Evolutionary conservation across 2,888 invertebrate genomes (phyloP), one percentile per base, ranked within the genome.

Genomic region (Argyresthia goedartella): DNA sequence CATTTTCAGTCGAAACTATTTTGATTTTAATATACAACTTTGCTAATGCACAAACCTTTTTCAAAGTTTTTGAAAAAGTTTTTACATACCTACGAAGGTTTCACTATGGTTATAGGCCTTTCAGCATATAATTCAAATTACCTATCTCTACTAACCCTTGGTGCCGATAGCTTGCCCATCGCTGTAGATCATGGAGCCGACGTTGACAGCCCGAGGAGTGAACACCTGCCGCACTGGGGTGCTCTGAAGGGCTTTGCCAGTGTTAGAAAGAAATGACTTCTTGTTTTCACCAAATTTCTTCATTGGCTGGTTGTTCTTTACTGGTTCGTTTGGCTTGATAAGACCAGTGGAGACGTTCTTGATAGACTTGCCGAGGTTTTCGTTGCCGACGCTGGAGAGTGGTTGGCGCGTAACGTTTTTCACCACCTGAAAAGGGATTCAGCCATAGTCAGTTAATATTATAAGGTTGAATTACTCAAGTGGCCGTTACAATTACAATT

Each of bases 331-430:
- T 0, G 76, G 79, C 55, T 84, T 84, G 7, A 75, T 54, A 1
- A 81, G 80, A 1, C 76, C 80, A 6, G 64, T 53, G 9, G 73
- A 66, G 7, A 25, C 25, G 6, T 25, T 25, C 0, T 63, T 65
- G 11, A 16, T 44, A 1, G 16, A 9, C 63, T 85, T 85, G 0
- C 84, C 84, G 62, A 80, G 70, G 55, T 85, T 85, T 61, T 84
- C 57, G 60, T 71, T 76, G 80, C 82, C 81, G 51, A 74, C 75
- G 55, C 78, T 81, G 11, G 66, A 65, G 34, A 84, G 55, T 11
- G 82, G 84, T 61, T 81, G 84, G 53, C 81, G 78, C 41, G 71
- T 60, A 54, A 80, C 73, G 74, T 76, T 78, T 67, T 70, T 81
- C 44, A 69, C 60, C 13, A 65, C 57, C 77, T 67, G 54, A 81